phyloP scores from a whole-genome alignment of 2,113 vertebrate species.

The Okapia johnstoni region DNA sequence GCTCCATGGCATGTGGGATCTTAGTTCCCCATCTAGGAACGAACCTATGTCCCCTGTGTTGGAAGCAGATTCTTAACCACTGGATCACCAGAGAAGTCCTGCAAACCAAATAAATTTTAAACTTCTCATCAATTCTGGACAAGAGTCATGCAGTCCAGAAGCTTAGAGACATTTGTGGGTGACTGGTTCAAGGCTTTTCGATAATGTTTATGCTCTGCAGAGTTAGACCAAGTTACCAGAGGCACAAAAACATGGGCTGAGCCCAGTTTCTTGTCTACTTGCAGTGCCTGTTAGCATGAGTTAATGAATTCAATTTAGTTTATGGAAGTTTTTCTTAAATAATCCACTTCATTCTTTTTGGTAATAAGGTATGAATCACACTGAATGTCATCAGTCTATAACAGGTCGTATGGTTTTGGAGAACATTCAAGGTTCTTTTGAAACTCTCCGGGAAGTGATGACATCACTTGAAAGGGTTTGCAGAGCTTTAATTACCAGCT shows the following conservation, averaged over 20 bases:
- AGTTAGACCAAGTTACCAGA: not conserved
- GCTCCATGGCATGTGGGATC: not conserved
- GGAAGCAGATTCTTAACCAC: not conserved
- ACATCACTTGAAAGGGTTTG: conserved; percentile 34
- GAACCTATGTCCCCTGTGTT: not conserved
- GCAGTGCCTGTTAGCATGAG: not conserved
- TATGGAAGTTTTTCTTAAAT: conserved; percentile 7
- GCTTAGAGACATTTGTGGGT: not conserved
- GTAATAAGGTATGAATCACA: conserved; percentile 39
- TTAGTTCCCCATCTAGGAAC: not conserved
- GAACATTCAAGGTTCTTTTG: conserved; percentile 30
- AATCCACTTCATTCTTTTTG: not conserved
- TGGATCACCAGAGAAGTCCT: not conserved
- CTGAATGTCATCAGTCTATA: conserved; percentile 11
- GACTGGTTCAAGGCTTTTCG: not conserved
- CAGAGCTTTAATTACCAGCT: conserved; percentile 42
- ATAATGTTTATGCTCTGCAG: not conserved
- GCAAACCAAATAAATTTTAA: not conserved
- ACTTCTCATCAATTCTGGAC: not conserved
- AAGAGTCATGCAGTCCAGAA: not conserved
- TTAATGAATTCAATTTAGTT: conserved; percentile 30
- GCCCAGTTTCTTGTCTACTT: not conserved
- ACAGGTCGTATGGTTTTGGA: conserved; percentile 28
- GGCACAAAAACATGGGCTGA: not conserved
- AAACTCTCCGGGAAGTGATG: conserved; percentile 46